A percentile compares a stretch with the other conserved stretches of the same genome.
These are phyloP conservation scores for Poecilia latipinna DNA, from an alignment of 2,113 vertebrate species.

Conservation along the genomic window DNA sequence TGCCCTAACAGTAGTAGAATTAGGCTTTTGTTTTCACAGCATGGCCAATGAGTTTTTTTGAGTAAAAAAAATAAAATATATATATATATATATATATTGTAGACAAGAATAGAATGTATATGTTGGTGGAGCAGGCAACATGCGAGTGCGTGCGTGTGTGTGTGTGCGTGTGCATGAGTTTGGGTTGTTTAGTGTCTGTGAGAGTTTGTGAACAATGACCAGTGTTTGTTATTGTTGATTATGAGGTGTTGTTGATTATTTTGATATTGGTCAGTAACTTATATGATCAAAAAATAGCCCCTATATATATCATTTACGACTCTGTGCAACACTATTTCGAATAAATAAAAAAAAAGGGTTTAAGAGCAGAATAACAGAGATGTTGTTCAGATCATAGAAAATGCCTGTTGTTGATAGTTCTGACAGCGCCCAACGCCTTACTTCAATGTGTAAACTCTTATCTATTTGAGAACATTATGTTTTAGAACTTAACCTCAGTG, in stretches of 20 bases:
- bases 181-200: conserved; percentile 72
- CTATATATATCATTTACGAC: conserved; percentile 47
- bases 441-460: conserved; percentile 88
- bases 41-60: conserved; percentile 76
- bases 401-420: conserved; percentile 89
- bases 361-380: conserved; percentile 82
- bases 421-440: conserved; percentile 98
- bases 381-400: conserved; percentile 80
- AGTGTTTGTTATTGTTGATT: conserved; percentile 71
- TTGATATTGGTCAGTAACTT: conserved; percentile 69
- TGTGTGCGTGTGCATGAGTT: conserved; percentile 58
- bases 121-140: conserved; percentile 67
- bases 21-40: conserved; percentile 76
- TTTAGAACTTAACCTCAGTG: conserved; percentile 87
- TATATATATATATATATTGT: conserved; percentile 13
- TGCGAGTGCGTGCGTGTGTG: conserved; percentile 31
- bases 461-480: conserved; percentile 85
- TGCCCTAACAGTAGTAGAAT: conserved; percentile 79
- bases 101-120: conserved; percentile 60
- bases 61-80: conserved; percentile 54
- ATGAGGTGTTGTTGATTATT: conserved; percentile 72
- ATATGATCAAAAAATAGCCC: conserved; percentile 54
- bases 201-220: conserved; percentile 72
- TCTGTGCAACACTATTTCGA: conserved; percentile 67
- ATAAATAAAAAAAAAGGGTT: conserved; percentile 74